These are phyloP conservation scores for Eumerus sabulonum DNA, from an alignment of 2,888 invertebrate species.

Conservation along the genomic window DNA sequence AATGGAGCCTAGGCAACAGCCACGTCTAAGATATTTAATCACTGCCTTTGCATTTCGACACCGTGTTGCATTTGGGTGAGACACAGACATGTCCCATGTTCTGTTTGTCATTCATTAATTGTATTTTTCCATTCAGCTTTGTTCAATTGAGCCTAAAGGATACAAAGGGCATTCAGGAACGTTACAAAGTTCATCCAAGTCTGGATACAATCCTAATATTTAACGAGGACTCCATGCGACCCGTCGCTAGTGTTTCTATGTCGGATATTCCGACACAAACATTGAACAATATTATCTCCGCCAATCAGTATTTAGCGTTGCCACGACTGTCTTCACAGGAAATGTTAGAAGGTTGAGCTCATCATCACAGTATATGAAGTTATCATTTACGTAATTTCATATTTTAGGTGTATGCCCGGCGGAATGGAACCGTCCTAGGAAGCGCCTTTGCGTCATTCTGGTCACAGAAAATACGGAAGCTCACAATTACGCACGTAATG, in stretches of 20 bases:
- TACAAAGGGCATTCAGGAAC: slow-evolving; percentile 82
- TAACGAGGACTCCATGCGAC: slow-evolving; percentile 90
- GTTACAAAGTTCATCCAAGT: slow-evolving; percentile 86
- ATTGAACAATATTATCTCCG: slow-evolving; percentile 91
- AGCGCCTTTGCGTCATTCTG: slow-evolving; percentile 88
- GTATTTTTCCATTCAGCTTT: slow-evolving; percentile 80
- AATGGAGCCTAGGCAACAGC: slow-evolving; percentile 87
- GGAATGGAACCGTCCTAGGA: slow-evolving; percentile 88
- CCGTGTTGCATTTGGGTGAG: slow-evolving; percentile 92
- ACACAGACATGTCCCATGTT: slow-evolving; percentile 49
- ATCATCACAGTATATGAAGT: not conserved
- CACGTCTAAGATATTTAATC: slow-evolving; percentile 91
- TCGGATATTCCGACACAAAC: slow-evolving; percentile 93
- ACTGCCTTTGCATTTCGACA: slow-evolving; percentile 92
- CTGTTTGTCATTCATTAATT: slow-evolving; percentile 23
- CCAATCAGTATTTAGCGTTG: slow-evolving; percentile 92
- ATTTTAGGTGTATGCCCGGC: slow-evolving; percentile 87
- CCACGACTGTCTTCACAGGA: slow-evolving; percentile 96
- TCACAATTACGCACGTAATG: slow-evolving; percentile 80
- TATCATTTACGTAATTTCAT: not conserved
- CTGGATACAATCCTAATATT: slow-evolving; percentile 91
- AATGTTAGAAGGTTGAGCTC: slow-evolving; percentile 77
- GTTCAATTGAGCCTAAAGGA: slow-evolving; percentile 83
- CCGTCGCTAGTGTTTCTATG: slow-evolving; percentile 93
- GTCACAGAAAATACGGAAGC: slow-evolving; percentile 83